Percentiles rank a stretch among this genome's conserved stretches.
phyloP scores from a whole-genome alignment of 1,140 invertebrate species.

The Planococcus citri region DNA sequence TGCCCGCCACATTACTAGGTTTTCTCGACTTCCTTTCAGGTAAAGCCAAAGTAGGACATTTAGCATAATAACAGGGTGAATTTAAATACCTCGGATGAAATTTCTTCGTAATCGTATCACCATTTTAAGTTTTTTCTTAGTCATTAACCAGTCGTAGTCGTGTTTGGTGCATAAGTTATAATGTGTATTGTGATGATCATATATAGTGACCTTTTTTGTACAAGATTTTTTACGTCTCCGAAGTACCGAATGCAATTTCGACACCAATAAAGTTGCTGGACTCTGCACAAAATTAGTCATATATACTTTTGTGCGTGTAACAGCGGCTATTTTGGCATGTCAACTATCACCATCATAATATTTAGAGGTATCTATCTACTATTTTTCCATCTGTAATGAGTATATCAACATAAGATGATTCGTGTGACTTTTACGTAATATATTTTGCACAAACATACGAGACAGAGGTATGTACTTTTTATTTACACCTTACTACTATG shows the following conservation, averaged over 20 bases:
- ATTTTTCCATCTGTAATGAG: too few relatives aligned
- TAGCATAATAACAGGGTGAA: background rate
- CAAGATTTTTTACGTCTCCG: too few relatives aligned
- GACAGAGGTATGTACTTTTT: too few relatives aligned
- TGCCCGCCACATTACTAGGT: background rate
- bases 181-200: too few relatives aligned
- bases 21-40: constrained; percentile 9
- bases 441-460: too few relatives aligned
- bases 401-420: too few relatives aligned
- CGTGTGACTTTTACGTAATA: too few relatives aligned
- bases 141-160: background rate
- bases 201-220: too few relatives aligned
- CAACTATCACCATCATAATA: background rate
- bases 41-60: constrained; percentile 8
- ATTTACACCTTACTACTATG: too few relatives aligned
- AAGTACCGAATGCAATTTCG: background rate
- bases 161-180: background rate
- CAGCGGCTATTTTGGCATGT: constrained; percentile 14
- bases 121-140: background rate
- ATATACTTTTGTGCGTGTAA: constrained; percentile 18
- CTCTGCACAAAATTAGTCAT: constrained; percentile 14
- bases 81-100: background rate
- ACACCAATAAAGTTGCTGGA: constrained; percentile 18
- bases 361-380: too few relatives aligned
- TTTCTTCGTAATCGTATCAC: background rate